Evolutionary conservation across 2,797 vertebrate genomes (phyloP).

Genomic region (Eulemur rubriventer): DNA sequence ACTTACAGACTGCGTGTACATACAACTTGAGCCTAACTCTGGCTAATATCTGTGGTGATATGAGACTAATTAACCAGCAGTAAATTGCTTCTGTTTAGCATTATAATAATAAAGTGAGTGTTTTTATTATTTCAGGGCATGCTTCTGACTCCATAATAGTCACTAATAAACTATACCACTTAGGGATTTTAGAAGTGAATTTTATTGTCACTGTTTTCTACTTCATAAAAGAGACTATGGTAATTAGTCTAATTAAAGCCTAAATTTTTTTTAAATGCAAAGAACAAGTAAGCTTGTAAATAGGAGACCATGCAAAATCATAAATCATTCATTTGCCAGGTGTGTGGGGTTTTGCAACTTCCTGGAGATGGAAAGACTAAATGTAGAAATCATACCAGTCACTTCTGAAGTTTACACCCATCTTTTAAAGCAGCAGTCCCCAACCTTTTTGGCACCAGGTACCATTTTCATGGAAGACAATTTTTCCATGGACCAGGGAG

Average conservation of each 20-base stretch:
- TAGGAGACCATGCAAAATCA: background rate
- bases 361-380: background rate
- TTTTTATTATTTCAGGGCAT: conserved; percentile 39
- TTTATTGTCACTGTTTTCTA: conserved; percentile 51
- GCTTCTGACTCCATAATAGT: background rate
- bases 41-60: background rate
- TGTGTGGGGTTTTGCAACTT: background rate
- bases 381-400: background rate
- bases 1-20: background rate
- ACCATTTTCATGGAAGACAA: too few species aligned
- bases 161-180: conserved; percentile 36
- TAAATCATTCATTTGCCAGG: background rate
- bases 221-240: background rate
- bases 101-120: conserved; percentile 30
- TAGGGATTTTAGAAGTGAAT: conserved; percentile 40
- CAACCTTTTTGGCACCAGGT: too few species aligned
- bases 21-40: background rate
- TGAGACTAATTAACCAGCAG: background rate
- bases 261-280: conserved; percentile 33
- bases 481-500: too few species aligned
- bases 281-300: conserved; percentile 34
- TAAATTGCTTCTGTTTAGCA: conserved; percentile 34
- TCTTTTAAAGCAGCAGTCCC: conserved; percentile 6
- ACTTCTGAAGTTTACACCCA: background rate
- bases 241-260: conserved; percentile 20